phyloP scores from a whole-genome alignment of 2,797 vertebrate species.

The Sphenodon punctatus region DNA sequence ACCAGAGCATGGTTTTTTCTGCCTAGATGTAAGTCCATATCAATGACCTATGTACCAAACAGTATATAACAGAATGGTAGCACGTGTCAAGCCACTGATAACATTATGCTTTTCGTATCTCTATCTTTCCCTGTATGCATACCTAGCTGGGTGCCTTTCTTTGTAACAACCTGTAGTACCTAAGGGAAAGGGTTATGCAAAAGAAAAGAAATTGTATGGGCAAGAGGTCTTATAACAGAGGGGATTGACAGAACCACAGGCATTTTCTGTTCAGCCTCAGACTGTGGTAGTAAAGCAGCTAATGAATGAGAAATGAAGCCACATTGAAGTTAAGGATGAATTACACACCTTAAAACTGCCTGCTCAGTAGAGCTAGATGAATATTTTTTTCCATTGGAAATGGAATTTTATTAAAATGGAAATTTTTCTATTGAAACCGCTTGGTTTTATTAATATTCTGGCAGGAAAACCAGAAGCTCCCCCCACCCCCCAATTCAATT shows the following conservation, averaged over 20 bases:
- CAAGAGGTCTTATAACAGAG: not conserved
- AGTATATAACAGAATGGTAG: not conserved
- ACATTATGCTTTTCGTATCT: not conserved
- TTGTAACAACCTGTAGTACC: not conserved
- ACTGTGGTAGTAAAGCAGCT: not conserved
- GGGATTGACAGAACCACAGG: not conserved
- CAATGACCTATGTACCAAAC: not conserved
- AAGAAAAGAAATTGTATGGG: not conserved
- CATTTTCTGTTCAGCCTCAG: not conserved
- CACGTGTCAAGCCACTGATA: not conserved
- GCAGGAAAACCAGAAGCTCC: no score
- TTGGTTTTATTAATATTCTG: no score
- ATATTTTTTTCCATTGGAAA: no score
- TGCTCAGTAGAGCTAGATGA: not conserved
- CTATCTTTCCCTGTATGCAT: not conserved
- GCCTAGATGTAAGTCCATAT: not conserved
- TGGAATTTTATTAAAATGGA: no score
- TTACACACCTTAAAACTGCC: not conserved
- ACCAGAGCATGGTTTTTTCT: no score
- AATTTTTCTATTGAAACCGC: no score
- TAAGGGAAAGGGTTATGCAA: no score
- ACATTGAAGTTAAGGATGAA: not conserved
- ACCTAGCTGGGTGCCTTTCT: not conserved
- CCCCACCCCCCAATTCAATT: no score
- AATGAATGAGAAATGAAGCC: not conserved